Evolutionary conservation across 1,140 invertebrate genomes (phyloP).

Genomic region (Aphaenogaster floridana): DNA sequence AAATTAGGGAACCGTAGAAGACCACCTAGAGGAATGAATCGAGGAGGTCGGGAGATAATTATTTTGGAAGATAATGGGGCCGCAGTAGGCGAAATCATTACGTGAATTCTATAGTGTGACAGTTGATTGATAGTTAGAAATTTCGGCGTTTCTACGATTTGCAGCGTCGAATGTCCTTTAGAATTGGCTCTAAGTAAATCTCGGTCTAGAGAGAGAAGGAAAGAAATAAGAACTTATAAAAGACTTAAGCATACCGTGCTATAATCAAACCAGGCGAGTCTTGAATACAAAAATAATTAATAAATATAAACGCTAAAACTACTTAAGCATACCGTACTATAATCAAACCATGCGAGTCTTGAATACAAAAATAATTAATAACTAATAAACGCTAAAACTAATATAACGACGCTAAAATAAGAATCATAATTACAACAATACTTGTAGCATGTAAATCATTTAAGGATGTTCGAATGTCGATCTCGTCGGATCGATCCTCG

Average conservation of each 20-base stretch:
- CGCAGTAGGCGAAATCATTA: slow-evolving; percentile 31
- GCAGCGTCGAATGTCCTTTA: background rate
- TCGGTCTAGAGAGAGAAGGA: background rate
- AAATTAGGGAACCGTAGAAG: slow-evolving; percentile 49
- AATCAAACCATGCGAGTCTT: background rate
- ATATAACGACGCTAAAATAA: background rate
- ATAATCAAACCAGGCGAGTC: background rate
- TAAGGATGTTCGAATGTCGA: background rate
- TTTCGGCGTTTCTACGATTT: slow-evolving; percentile 17
- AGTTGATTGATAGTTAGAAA: slow-evolving; percentile 32
- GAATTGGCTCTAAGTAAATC: background rate
- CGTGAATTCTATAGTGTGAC: slow-evolving; percentile 20
- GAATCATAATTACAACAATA: background rate
- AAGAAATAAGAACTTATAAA: background rate
- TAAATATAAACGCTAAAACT: too few relatives aligned
- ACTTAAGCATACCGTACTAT: background rate
- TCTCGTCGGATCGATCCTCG: background rate
- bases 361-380: background rate
- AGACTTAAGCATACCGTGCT: background rate
- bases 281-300: too few relatives aligned
- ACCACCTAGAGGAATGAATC: slow-evolving; percentile 44
- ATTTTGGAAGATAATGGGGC: slow-evolving; percentile 24
- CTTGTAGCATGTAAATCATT: background rate
- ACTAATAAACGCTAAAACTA: too few relatives aligned
- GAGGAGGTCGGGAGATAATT: slow-evolving; percentile 11